Evolutionary conservation across 2,113 vertebrate species (phyloP).

Genomic region (Colinus virginianus): DNA sequence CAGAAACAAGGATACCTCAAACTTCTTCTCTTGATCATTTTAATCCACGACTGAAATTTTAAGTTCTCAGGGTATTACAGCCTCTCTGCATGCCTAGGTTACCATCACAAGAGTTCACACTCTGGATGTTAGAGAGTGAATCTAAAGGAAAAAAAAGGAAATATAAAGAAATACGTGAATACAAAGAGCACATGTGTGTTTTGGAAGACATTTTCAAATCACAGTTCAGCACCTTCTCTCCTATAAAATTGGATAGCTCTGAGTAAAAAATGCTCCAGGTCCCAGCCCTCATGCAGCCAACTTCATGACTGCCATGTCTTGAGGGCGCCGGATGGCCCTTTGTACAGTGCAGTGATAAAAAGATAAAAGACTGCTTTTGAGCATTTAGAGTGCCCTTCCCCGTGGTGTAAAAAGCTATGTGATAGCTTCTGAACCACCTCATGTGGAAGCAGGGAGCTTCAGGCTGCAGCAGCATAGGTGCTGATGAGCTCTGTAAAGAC

Average conservation of each 20-base stretch:
- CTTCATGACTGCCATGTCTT: background rate
- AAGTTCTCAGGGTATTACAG: constrained; percentile 47
- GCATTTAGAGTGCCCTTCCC: background rate
- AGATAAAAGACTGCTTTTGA: background rate
- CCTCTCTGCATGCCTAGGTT: constrained; percentile 48
- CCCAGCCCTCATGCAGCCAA: background rate
- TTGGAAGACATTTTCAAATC: constrained; percentile 38
- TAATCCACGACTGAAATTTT: constrained; percentile 52
- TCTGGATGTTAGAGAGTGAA: constrained; percentile 36
- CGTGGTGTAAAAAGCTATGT: background rate
- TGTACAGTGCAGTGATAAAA: background rate
- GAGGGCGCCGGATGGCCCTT: background rate
- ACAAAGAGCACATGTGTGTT: background rate
- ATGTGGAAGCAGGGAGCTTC: background rate
- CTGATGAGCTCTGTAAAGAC: background rate
- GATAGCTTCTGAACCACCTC: background rate
- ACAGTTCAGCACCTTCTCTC: background rate
- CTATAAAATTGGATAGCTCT: background rate
- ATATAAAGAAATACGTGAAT: constrained; percentile 23
- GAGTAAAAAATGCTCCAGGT: background rate
- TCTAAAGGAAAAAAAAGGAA: constrained; percentile 43
- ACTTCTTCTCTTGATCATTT: constrained; percentile 48
- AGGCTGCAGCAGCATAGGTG: background rate
- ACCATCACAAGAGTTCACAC: constrained; percentile 46
- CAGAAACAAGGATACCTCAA: constrained; percentile 48